Base-by-base conservation (phyloP, 2,113 vertebrate genomes). In the Cyanocitta stelleri region DNA sequence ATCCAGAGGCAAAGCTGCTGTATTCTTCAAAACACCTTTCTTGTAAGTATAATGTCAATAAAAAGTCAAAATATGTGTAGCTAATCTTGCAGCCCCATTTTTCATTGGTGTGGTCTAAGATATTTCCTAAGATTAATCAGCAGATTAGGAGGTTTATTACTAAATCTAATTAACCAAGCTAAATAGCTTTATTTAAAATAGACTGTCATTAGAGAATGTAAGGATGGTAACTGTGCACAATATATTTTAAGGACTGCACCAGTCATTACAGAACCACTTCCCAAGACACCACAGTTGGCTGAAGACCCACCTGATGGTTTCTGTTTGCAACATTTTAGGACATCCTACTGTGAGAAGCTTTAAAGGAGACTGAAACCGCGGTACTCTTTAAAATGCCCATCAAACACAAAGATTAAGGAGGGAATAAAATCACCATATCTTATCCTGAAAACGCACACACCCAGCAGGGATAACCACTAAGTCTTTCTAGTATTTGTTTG, bases 171-270 rank as follows among this genome's bases (percentile, higher is more conserved):
- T 95, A 96, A 86, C 49, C 61, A 90, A 82, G n/a, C 69, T 83
- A 92, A 96, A 89, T 35, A 49, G 73, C 73, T 94, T 95, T 96
- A 97, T 97, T 97, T 96, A 96, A 96, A 96, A 94, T 51, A 90
- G 68, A 94, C 71, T 41, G 68, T 51, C 89, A 92, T 91, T 93
- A 93, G 86, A 85, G 58, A 86, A 91, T 59, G 19, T 51, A 87
- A 94, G 41, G 26, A 96, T 43, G 43, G 16, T 66, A 95, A 71
- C 46, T 66, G 72, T 7, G 21, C 61, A 72, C 44, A 59, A 54
- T 84, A 55, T 72, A 94, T 76, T 90, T 67, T 80, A 92, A 94
- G 68, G 59, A 83, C 33, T 76, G 41, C 7, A 56, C 27, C 24
- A 55, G 37, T 18, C 44, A 87, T 93, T 80, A 81, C 51, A 74